Conservation (phyloP, 2,113 vertebrate genomes). For the Potamarius usumacintae region DNA sequence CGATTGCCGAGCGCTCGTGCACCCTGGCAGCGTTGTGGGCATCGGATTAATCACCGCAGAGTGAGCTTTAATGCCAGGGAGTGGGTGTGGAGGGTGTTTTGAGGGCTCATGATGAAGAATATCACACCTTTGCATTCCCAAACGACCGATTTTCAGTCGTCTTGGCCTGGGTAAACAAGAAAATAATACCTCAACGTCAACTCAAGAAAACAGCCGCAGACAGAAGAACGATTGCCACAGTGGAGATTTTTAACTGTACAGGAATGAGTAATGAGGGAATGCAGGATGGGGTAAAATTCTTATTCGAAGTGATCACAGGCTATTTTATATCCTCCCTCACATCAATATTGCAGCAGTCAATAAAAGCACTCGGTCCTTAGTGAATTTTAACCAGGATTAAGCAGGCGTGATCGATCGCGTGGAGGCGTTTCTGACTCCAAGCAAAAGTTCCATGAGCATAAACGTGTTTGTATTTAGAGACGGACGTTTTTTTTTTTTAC, state of each 20-base stretch:
- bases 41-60: slow-evolving; percentile 71
- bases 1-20: slow-evolving; percentile 65
- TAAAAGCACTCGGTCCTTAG: slow-evolving; percentile 59
- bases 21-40: slow-evolving; percentile 68
- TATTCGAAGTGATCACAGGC: slow-evolving; percentile 57
- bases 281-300: slow-evolving; percentile 42
- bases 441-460: background rate
- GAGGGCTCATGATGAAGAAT: slow-evolving; percentile 53
- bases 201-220: slow-evolving; percentile 48
- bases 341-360: slow-evolving; percentile 58
- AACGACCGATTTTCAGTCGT: slow-evolving; percentile 52
- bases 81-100: slow-evolving; percentile 6
- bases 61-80: slow-evolving; percentile 60
- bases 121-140: slow-evolving; percentile 60
- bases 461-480: slow-evolving; percentile 14
- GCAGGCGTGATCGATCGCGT: slow-evolving; percentile 17
- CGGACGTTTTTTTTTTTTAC: background rate
- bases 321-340: slow-evolving; percentile 57
- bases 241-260: slow-evolving; percentile 42
- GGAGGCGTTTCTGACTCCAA: slow-evolving; percentile 7
- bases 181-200: slow-evolving; percentile 64
- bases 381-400: slow-evolving; percentile 49
- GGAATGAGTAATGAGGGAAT: slow-evolving; percentile 47
- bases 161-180: slow-evolving; percentile 54
- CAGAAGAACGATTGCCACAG: slow-evolving; percentile 45